phyloP scores from a whole-genome alignment of 23 tunicate genomes.

The Halocynthia aurantium region DNA sequence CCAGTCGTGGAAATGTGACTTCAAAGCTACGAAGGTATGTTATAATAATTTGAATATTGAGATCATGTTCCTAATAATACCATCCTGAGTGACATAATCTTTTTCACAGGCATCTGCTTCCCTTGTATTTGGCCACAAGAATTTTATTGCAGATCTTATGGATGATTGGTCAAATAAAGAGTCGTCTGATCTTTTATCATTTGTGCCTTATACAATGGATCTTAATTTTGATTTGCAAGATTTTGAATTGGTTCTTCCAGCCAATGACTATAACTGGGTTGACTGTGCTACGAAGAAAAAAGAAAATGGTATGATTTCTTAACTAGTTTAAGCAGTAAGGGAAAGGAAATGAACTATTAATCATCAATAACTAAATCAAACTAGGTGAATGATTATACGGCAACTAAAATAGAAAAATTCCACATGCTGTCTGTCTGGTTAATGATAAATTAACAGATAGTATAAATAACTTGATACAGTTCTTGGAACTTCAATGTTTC shows the following conservation, averaged over 20 bases:
- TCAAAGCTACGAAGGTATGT: slow-evolving; percentile 54
- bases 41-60: neutral
- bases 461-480: too few relatives aligned
- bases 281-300: slow-evolving; percentile 59
- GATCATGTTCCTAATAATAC: neutral
- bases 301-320: slow-evolving; percentile 36
- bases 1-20: slow-evolving; percentile 51
- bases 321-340: too few relatives aligned
- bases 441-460: too few relatives aligned
- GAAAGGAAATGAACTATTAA: too few relatives aligned
- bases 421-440: too few relatives aligned
- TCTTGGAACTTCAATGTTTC: too few relatives aligned
- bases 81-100: neutral
- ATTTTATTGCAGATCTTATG: slow-evolving; percentile 66
- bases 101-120: slow-evolving; percentile 49
- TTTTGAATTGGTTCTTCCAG: slow-evolving; percentile 72
- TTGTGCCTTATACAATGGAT: slow-evolving; percentile 72
- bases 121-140: slow-evolving; percentile 61
- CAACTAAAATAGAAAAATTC: too few relatives aligned
- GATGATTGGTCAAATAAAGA: slow-evolving; percentile 81
- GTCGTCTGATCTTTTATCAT: slow-evolving; percentile 57
- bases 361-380: too few relatives aligned
- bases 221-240: slow-evolving; percentile 41
- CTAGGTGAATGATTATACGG: too few relatives aligned
- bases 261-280: slow-evolving; percentile 82